Evolutionary conservation across 2,888 invertebrate genomes (phyloP).

Genomic region (Megaustenia siamemsis): DNA sequence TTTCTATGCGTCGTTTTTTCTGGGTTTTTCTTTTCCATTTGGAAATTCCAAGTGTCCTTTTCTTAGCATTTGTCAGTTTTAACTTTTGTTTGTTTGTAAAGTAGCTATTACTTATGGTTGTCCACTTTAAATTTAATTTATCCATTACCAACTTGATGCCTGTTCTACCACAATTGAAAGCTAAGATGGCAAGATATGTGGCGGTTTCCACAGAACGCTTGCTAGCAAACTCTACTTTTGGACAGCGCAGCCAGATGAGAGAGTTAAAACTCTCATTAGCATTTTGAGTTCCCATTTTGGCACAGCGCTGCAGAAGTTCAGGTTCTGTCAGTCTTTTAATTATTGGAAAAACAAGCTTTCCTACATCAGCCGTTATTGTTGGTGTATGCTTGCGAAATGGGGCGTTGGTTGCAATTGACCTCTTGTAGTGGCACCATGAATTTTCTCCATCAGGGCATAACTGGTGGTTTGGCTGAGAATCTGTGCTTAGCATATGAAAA

Average conservation of each 20-base stretch:
- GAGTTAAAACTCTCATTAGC: conserved; percentile 42
- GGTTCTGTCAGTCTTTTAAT: conserved; percentile 37
- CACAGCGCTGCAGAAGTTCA: conserved; percentile 37
- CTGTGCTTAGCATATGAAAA: no score
- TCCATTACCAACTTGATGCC: background rate
- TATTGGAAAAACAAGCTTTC: background rate
- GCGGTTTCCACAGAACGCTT: conserved; percentile 13
- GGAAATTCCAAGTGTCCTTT: background rate
- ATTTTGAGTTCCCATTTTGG: conserved; percentile 45
- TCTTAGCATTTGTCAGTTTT: background rate
- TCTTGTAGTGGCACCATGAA: conserved; percentile 17
- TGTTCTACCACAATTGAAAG: conserved; percentile 9
- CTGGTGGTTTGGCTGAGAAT: no score
- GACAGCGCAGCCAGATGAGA: conserved; percentile 37
- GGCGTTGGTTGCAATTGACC: background rate
- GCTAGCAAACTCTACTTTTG: conserved; percentile 29
- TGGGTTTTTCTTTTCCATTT: background rate
- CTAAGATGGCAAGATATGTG: background rate
- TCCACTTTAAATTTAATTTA: background rate
- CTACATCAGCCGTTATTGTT: background rate
- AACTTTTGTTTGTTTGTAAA: no score
- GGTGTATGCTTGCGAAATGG: background rate
- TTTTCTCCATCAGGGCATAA: no score
- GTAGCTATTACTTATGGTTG: no score
- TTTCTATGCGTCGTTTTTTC: background rate